phyloP scores from a whole-genome alignment of 2,888 invertebrate species.

The Macaria notata region DNA sequence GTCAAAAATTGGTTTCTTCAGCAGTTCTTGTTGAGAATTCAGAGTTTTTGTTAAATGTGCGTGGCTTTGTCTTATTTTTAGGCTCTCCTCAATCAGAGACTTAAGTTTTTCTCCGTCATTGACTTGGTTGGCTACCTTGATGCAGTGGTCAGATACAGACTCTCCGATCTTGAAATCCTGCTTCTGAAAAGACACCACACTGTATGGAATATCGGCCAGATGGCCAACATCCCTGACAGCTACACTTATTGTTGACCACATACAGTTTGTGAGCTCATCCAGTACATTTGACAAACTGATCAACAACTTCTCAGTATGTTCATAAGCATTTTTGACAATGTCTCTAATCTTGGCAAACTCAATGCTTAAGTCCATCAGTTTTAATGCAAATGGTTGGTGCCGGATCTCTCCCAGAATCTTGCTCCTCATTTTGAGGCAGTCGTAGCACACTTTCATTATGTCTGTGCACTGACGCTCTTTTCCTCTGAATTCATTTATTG shows the following conservation, averaged over 20 bases:
- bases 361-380: constrained; percentile 66
- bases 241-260: constrained; percentile 70
- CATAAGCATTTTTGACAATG: constrained; percentile 61
- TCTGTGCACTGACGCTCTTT: constrained; percentile 71
- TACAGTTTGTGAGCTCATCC: constrained; percentile 63
- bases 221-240: constrained; percentile 61
- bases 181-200: constrained; percentile 73
- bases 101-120: constrained; percentile 59
- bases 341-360: constrained; percentile 71
- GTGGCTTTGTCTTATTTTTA: constrained; percentile 64
- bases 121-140: constrained; percentile 47
- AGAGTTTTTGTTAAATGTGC: constrained; percentile 57
- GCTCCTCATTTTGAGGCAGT: constrained; percentile 79
- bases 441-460: constrained; percentile 81
- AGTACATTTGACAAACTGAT: constrained; percentile 51
- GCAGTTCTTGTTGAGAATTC: constrained; percentile 57
- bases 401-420: constrained; percentile 70
- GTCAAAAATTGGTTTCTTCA: constrained; percentile 57
- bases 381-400: constrained; percentile 68
- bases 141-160: constrained; percentile 60
- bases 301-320: constrained; percentile 61
- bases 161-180: constrained; percentile 75
- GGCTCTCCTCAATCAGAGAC: constrained; percentile 70
- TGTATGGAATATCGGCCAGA: constrained; percentile 65
- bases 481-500: constrained; percentile 61